These are phyloP conservation scores for Nasonia longicornis DNA, from an alignment of 1,140 invertebrate genomes.

Conservation along the genomic window DNA sequence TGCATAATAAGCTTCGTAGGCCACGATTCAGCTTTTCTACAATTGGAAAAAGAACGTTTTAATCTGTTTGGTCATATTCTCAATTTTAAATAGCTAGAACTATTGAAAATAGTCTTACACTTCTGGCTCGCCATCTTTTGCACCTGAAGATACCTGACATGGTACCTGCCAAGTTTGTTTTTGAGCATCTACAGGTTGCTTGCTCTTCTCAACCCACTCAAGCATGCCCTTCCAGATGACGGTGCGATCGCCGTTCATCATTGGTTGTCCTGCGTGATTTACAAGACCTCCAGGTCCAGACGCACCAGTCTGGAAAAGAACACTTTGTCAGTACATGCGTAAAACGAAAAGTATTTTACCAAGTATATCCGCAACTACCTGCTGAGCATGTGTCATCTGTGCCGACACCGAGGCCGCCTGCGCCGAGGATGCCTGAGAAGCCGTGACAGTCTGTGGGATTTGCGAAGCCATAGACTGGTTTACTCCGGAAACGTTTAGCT, in stretches of 20 bases:
- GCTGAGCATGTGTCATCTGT: constrained; percentile 59
- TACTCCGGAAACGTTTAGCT: constrained; percentile 61
- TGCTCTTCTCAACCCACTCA: constrained; percentile 91
- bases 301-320: constrained; percentile 12
- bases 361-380: constrained; percentile 48
- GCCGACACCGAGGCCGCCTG: constrained; percentile 55
- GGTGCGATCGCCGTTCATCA: constrained; percentile 70
- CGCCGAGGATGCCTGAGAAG: constrained; percentile 55
- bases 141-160: constrained; percentile 84
- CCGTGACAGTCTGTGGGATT: constrained; percentile 62
- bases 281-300: constrained; percentile 21
- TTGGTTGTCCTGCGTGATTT: constrained; percentile 24
- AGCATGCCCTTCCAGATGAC: constrained; percentile 89
- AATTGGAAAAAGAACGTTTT: constrained; percentile 44
- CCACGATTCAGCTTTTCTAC: constrained; percentile 91
- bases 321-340: neutral
- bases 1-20: constrained; percentile 93
- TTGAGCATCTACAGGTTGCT: constrained; percentile 75
- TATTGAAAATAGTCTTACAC: constrained; percentile 72
- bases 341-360: neutral
- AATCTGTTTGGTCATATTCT: neutral
- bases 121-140: constrained; percentile 87
- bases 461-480: constrained; percentile 61
- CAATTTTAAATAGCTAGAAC: neutral
- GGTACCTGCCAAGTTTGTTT: constrained; percentile 87